Evolutionary conservation across 2,888 invertebrate species (phyloP).

Genomic region (Stictocephala bisonia): DNA sequence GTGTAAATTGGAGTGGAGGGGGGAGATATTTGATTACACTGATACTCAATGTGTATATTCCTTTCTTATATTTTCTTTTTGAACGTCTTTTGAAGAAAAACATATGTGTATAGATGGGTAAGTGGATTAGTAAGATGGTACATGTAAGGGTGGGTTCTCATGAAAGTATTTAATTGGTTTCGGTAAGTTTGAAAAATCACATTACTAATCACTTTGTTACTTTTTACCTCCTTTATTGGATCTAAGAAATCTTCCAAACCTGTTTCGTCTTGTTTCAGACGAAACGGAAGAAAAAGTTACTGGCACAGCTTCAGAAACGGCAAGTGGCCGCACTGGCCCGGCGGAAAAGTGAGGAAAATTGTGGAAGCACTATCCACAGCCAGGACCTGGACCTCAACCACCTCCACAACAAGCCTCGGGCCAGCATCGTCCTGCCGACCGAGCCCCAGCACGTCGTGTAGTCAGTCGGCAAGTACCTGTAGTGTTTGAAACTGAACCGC

Average conservation of each 20-base stretch:
- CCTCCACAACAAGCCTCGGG: conserved; percentile 5
- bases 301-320: conserved; percentile 48
- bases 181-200: too few relatives aligned
- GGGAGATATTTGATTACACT: too few relatives aligned
- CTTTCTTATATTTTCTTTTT: too few relatives aligned
- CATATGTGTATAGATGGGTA: too few relatives aligned
- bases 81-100: too few relatives aligned
- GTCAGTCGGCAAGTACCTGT: too few relatives aligned
- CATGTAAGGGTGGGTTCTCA: too few relatives aligned
- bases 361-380: background rate
- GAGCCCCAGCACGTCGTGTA: conserved; percentile 28
- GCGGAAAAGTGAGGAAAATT: conserved; percentile 42
- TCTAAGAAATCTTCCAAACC: conserved; percentile 14
- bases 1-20: too few relatives aligned
- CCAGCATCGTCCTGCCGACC: conserved; percentile 10
- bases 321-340: conserved; percentile 33
- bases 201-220: conserved; percentile 1
- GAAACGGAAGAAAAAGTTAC: conserved; percentile 51
- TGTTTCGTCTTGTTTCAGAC: conserved; percentile 43
- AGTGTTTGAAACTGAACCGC: too few relatives aligned
- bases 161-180: too few relatives aligned
- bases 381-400: conserved; percentile 12
- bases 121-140: too few relatives aligned
- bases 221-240: conserved; percentile 5
- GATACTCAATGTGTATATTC: too few relatives aligned